Conservation (phyloP, 2,888 invertebrate genomes). For the Leptinotarsa peninsularis region DNA sequence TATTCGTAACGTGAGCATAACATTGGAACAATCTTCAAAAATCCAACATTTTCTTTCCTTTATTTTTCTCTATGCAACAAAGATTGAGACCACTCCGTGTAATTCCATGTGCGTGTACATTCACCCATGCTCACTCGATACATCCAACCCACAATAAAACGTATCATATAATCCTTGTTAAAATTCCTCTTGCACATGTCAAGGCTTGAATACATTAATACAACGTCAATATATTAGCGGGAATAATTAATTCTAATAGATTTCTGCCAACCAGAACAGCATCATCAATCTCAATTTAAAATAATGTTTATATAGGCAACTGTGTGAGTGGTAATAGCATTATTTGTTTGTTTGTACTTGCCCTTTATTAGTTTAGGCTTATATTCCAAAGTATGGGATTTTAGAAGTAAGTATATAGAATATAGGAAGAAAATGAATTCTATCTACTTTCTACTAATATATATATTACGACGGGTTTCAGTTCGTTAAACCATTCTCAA, state of each 20-base stretch:
- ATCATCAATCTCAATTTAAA: slow-evolving; percentile 15
- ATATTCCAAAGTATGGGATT: no score
- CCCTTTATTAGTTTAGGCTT: no score
- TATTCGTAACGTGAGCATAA: no score
- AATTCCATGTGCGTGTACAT: neutral
- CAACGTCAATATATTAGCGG: slow-evolving; percentile 10
- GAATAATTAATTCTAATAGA: slow-evolving; percentile 16
- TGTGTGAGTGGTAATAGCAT: neutral
- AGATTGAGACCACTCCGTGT: no score
- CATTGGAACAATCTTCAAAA: no score
- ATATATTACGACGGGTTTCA: no score
- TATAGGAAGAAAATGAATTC: no score
- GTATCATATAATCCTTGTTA: slow-evolving; percentile 4
- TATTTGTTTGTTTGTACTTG: neutral
- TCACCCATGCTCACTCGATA: neutral
- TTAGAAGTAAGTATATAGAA: no score
- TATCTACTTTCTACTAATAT: no score
- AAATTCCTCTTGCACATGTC: slow-evolving; percentile 12
- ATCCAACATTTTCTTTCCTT: no score
- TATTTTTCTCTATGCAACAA: no score
- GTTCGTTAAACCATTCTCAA: no score
- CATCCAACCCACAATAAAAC: neutral
- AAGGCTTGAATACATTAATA: slow-evolving; percentile 11
- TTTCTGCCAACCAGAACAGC: slow-evolving; percentile 11
- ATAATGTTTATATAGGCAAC: neutral